Evolutionary conservation across 2,888 invertebrate genomes (phyloP), one percentile per base, ranked within the genome.

Genomic region (Camptogramma bilineatum): DNA sequence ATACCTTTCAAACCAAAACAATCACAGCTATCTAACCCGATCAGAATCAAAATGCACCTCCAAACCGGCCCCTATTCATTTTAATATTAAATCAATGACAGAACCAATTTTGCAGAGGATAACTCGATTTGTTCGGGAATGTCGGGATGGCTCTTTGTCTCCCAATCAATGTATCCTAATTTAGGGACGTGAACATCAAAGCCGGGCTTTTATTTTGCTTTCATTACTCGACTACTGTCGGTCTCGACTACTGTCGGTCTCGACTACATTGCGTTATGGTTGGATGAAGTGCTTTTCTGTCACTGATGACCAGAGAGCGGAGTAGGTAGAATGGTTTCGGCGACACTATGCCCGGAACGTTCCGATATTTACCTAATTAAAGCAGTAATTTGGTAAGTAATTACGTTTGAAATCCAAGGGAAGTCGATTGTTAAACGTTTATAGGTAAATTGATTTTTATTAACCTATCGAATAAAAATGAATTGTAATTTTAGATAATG

Each of bases 71-170:
- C 61, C 65, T 62, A 64, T 67, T 70, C 68, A 72, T 72, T 72
- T 72, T 72, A 68, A 70, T 72, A 72, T 70, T 68, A 67, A 67
- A 70, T 70, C 72, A 70, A 67, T 67, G 72, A 61, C 70, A 72
- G 64, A 53, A 70, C 64, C 69, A 61, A 72, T 71, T 69, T 62
- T 28, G 62, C 44, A 62, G 66, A 48, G 71, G 68, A 68, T 72
- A 70, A 72, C 68, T 70, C 66, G 65, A 70, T 72, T 70, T 54
- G 59, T 16, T 3, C 42, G 16, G 42, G 42, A 16, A 42, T n/a
- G 42, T 48, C 62, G 34, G 54, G 51, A 39, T 46, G 21, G 28
- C 52, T 60, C 66, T 62, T 66, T 71, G 67, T 69, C 66, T 68
- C 55, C 66, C 70, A 65, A 72, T 70, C 68, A 67, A 54, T 60